These are phyloP conservation scores for Acipenser transmontanus DNA, from an alignment of 2,797 vertebrate genomes.

Conservation along the genomic window DNA sequence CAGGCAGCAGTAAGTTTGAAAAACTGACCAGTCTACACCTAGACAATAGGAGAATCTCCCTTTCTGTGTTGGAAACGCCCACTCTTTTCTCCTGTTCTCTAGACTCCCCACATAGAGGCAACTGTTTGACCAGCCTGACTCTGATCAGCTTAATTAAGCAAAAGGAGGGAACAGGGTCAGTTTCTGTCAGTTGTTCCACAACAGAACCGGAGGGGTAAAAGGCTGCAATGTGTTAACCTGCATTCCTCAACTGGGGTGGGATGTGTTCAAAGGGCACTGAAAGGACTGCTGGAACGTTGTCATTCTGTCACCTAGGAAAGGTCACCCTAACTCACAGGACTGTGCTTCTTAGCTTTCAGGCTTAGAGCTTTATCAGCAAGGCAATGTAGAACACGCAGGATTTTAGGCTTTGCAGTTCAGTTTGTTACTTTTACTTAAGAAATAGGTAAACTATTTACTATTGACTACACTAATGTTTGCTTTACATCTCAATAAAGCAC, in stretches of 20 bases:
- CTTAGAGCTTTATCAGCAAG: too few relatives aligned
- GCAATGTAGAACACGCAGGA: too few relatives aligned
- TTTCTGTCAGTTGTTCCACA: slow-evolving; percentile 78
- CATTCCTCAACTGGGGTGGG: slow-evolving; percentile 73
- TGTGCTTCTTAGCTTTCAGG: background rate
- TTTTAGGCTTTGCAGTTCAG: too few relatives aligned
- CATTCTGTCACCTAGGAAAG: slow-evolving; percentile 40
- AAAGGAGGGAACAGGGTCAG: slow-evolving; percentile 78
- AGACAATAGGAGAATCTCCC: slow-evolving; percentile 86
- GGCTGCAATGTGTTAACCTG: slow-evolving; percentile 74
- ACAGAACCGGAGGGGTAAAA: slow-evolving; percentile 56
- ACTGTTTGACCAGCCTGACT: slow-evolving; percentile 88
- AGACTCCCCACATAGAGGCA: slow-evolving; percentile 94
- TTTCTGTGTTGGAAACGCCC: slow-evolving; percentile 77
- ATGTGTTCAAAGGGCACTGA: slow-evolving; percentile 61
- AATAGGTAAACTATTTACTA: too few relatives aligned
- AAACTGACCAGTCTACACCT: slow-evolving; percentile 94
- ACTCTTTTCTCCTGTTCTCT: slow-evolving; percentile 63
- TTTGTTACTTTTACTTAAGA: too few relatives aligned
- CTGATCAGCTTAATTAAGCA: slow-evolving; percentile 99
- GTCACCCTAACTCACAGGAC: background rate
- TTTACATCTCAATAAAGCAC: too few relatives aligned
- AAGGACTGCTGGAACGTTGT: slow-evolving; percentile 63
- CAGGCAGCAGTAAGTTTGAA: slow-evolving; percentile 92
- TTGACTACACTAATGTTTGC: too few relatives aligned